Conservation (phyloP, 2,888 invertebrate species). For the Biston stratarius region DNA sequence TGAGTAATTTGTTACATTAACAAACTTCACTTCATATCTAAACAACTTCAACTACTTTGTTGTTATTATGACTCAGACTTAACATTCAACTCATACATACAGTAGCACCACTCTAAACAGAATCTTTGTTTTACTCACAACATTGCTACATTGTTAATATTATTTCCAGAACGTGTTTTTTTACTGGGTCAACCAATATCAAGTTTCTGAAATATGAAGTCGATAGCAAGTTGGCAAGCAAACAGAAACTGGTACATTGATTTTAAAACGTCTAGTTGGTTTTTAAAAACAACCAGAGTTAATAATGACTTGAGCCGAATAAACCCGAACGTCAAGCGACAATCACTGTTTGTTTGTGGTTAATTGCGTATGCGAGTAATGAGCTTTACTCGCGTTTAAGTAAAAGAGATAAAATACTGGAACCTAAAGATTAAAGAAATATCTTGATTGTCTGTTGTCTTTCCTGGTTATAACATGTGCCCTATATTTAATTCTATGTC, state of each 20-base stretch:
- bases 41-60: neutral
- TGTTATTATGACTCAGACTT: neutral
- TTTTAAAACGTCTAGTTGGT: no score
- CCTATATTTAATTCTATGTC: no score
- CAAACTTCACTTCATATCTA: neutral
- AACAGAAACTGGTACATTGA: neutral
- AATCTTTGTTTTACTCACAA: neutral
- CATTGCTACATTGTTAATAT: neutral
- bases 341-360: no score
- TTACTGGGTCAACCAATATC: neutral
- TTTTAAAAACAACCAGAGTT: no score
- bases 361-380: no score
- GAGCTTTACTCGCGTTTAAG: no score
- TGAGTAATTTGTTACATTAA: neutral
- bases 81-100: neutral
- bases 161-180: neutral
- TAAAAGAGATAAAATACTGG: no score
- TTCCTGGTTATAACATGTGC: no score
- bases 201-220: neutral
- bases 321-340: no score
- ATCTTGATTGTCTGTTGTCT: no score
- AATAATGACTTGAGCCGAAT: no score
- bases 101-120: neutral
- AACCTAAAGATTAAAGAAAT: no score
- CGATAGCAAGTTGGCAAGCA: conserved; percentile 1